phyloP scores from a whole-genome alignment of 2,113 vertebrate genomes.

The Dissostichus mawsoni region DNA sequence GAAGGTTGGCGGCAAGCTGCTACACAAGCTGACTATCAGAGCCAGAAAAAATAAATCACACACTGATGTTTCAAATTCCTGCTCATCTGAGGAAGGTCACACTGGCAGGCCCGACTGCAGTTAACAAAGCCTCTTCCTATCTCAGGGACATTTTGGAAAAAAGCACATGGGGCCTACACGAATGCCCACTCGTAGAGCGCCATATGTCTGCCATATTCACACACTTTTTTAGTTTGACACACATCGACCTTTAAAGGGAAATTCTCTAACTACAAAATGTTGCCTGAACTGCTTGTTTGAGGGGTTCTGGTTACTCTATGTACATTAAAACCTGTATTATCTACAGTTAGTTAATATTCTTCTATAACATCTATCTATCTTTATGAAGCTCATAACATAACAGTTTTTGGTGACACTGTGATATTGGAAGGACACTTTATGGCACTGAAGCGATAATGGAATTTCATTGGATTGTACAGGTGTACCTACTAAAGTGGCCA shows the following conservation, averaged over 20 bases:
- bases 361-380: too few species aligned
- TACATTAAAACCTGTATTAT: too few species aligned
- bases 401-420: too few species aligned
- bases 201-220: slow-evolving; percentile 38
- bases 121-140: slow-evolving; percentile 50
- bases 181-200: slow-evolving; percentile 35
- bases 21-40: slow-evolving; percentile 63
- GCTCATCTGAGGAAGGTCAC: slow-evolving; percentile 61
- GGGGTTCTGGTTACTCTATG: background rate
- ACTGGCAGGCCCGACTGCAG: slow-evolving; percentile 16
- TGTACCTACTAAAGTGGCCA: background rate
- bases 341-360: too few species aligned
- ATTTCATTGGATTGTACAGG: too few species aligned
- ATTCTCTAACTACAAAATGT: slow-evolving; percentile 29
- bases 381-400: too few species aligned
- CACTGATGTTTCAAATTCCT: slow-evolving; percentile 45
- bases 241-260: slow-evolving; percentile 57
- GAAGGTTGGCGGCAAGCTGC: slow-evolving; percentile 63
- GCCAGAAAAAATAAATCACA: slow-evolving; percentile 30
- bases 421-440: too few species aligned
- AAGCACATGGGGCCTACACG: slow-evolving; percentile 44
- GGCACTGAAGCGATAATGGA: too few species aligned
- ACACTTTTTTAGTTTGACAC: slow-evolving; percentile 1
- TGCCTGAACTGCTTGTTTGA: slow-evolving; percentile 16
- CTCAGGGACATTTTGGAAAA: slow-evolving; percentile 50